Evolutionary conservation across 2,888 invertebrate genomes (phyloP).

Genomic region (Oxystoma pomonae): DNA sequence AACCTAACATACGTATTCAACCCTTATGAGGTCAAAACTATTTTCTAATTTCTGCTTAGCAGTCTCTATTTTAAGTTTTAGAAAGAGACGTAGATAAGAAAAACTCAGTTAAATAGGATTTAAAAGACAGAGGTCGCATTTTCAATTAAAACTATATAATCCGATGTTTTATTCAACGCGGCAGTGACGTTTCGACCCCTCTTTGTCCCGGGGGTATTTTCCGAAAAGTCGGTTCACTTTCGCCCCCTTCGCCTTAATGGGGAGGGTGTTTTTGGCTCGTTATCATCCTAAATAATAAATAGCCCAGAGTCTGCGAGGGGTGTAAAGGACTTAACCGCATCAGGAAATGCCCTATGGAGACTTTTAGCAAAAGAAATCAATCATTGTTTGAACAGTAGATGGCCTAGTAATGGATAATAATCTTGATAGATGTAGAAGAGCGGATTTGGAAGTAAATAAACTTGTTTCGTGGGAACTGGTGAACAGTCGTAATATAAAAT

Average conservation of each 20-base stretch:
- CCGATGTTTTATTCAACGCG: constrained; percentile 39
- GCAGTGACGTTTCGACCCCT: background rate
- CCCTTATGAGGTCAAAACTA: too few relatives aligned
- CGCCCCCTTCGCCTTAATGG: constrained; percentile 27
- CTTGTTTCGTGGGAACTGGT: background rate
- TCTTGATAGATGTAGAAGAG: background rate
- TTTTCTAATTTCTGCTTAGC: too few relatives aligned
- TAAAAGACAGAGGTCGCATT: constrained; percentile 20
- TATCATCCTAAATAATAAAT: constrained; percentile 42
- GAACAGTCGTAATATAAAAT: background rate
- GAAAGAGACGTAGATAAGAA: too few relatives aligned
- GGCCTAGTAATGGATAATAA: background rate
- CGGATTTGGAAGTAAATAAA: background rate
- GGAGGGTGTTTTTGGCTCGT: constrained; percentile 40
- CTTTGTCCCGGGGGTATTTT: constrained; percentile 19
- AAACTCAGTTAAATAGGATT: background rate
- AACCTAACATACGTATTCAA: too few relatives aligned
- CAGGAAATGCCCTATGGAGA: constrained; percentile 19
- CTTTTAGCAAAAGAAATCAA: constrained; percentile 18
- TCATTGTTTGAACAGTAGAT: constrained; percentile 9
- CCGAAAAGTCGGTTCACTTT: constrained; percentile 4
- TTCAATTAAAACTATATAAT: constrained; percentile 28
- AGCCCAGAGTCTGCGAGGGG: constrained; percentile 35
- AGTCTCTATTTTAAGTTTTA: too few relatives aligned
- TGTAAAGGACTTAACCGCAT: constrained; percentile 27